Conservation (phyloP, 1,140 invertebrate genomes). For the Zaprionus capensis region DNA sequence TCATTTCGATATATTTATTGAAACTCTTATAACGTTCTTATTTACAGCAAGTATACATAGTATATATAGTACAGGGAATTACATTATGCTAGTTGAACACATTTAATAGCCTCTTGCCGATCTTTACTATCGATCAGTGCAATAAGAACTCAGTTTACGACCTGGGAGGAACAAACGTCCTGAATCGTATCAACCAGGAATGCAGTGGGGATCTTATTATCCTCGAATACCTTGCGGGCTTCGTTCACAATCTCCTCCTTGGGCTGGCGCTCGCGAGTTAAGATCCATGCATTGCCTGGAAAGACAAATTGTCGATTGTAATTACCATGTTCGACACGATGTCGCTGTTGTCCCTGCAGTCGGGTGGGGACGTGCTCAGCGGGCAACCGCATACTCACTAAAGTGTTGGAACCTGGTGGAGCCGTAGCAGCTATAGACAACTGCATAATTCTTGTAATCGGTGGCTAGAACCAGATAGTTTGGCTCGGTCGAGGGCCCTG, state of each 20-base stretch:
- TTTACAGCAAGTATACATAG: too few species aligned
- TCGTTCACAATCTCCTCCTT: conserved; percentile 26
- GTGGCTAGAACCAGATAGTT: conserved; percentile 92
- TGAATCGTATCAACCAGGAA: conserved; percentile 68
- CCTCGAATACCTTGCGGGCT: conserved; percentile 61
- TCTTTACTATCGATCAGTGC: background rate
- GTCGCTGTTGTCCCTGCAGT: background rate
- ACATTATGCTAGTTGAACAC: background rate
- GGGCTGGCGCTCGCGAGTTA: conserved; percentile 70
- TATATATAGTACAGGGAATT: background rate
- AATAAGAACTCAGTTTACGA: background rate
- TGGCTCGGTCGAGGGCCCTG: conserved; percentile 85
- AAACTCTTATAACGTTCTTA: background rate
- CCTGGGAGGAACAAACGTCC: background rate
- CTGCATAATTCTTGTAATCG: conserved; percentile 90
- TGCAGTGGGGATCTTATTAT: conserved; percentile 55
- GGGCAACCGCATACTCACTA: conserved; percentile 60
- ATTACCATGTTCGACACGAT: conserved; percentile 35
- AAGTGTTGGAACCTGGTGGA: conserved; percentile 80
- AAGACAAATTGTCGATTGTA: conserved; percentile 25
- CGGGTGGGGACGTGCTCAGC: conserved; percentile 11
- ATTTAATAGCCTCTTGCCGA: background rate
- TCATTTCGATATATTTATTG: background rate
- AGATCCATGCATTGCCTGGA: conserved; percentile 72
- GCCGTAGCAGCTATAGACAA: conserved; percentile 92